These are phyloP conservation scores for Anolis sagrei DNA, from an alignment of 2,113 vertebrate genomes.

Conservation along the genomic window DNA sequence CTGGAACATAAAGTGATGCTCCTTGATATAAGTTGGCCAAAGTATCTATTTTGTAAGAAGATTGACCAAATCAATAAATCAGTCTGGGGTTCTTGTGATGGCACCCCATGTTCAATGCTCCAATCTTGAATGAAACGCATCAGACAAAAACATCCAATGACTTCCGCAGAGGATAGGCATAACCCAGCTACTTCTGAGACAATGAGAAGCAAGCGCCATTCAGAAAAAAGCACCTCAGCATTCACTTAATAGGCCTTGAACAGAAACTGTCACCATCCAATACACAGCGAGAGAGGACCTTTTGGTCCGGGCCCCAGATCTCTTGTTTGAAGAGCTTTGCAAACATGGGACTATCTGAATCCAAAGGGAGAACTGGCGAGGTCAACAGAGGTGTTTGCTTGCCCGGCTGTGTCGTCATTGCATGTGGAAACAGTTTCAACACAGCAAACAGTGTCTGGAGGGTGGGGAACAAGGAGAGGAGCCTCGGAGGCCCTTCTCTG, in stretches of 20 bases:
- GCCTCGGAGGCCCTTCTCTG: background rate
- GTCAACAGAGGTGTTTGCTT: constrained; percentile 54
- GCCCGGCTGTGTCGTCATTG: constrained; percentile 61
- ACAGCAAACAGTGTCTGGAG: background rate
- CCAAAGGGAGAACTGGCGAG: constrained; percentile 41
- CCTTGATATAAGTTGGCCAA: too few species aligned
- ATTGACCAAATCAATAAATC: too few species aligned
- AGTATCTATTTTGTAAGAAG: too few species aligned
- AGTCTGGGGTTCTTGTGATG: too few species aligned
- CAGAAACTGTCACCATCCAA: constrained; percentile 84
- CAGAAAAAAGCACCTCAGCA: constrained; percentile 58
- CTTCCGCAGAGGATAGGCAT: too few species aligned
- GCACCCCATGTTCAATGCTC: too few species aligned
- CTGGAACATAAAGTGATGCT: too few species aligned
- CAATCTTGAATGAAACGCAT: too few species aligned
- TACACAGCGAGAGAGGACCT: constrained; percentile 63
- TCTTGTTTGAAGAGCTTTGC: constrained; percentile 80
- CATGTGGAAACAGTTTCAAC: constrained; percentile 66
- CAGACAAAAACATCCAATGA: too few species aligned
- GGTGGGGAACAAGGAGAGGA: background rate
- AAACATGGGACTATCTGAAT: constrained; percentile 73
- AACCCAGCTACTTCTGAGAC: too few species aligned
- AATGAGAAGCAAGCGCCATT: background rate
- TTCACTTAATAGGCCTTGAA: constrained; percentile 80
- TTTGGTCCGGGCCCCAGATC: constrained; percentile 64